phyloP scores from a whole-genome alignment of 1,140 invertebrate genomes.

The Colletes gigas region DNA sequence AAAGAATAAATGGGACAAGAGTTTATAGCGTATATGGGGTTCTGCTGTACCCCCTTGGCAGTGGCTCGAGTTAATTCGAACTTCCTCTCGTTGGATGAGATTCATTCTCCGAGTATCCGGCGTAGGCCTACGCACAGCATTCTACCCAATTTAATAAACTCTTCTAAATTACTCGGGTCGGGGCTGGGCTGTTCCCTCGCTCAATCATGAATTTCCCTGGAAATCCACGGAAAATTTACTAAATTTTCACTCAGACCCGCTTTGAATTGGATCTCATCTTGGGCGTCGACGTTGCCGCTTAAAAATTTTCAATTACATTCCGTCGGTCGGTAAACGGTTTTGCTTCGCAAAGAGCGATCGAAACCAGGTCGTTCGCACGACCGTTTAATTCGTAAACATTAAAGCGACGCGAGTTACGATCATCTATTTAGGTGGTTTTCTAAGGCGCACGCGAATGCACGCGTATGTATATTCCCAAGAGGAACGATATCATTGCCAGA shows the following conservation, averaged over 20 bases:
- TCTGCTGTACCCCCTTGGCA: slow-evolving; percentile 57
- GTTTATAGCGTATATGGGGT: slow-evolving; percentile 51
- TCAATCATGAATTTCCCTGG: slow-evolving; percentile 67
- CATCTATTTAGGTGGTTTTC: not conserved
- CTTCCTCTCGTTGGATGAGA: slow-evolving; percentile 80
- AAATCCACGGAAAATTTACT: slow-evolving; percentile 64
- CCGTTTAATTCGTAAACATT: not conserved
- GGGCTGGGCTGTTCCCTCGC: slow-evolving; percentile 62
- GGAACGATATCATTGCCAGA: slow-evolving; percentile 22
- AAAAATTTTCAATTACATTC: not conserved
- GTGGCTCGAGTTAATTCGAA: slow-evolving; percentile 77
- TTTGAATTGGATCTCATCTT: not conserved
- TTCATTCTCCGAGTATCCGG: slow-evolving; percentile 81
- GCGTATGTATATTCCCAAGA: not conserved
- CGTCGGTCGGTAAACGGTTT: not conserved
- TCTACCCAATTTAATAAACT: slow-evolving; percentile 80
- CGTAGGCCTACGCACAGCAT: slow-evolving; percentile 76
- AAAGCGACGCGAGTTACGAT: not conserved
- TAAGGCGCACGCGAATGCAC: not conserved
- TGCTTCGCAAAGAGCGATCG: not conserved
- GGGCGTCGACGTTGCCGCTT: not conserved
- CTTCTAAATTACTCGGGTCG: slow-evolving; percentile 71
- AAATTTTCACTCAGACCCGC: slow-evolving; percentile 15
- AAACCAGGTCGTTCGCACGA: not conserved
- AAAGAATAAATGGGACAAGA: slow-evolving; percentile 58